phyloP scores from a whole-genome alignment of 2,113 vertebrate genomes.

The Chionis minor region DNA sequence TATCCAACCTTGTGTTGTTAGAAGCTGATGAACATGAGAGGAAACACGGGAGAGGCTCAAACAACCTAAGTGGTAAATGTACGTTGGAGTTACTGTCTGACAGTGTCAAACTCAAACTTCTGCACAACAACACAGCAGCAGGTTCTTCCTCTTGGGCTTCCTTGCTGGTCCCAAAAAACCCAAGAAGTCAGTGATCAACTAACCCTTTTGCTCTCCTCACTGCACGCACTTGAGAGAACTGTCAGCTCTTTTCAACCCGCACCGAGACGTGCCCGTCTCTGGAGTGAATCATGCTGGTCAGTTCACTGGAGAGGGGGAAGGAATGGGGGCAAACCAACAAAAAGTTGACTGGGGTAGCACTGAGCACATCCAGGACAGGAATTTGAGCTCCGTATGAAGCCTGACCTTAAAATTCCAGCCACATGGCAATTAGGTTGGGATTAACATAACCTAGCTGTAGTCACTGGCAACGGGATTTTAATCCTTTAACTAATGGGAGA shows the following conservation, averaged over 20 bases:
- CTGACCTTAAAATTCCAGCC: slow-evolving; percentile 38
- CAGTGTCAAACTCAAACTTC: neutral
- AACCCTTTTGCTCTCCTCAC: neutral
- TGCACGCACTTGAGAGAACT: neutral
- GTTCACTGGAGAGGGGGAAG: neutral
- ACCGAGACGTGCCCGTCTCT: neutral
- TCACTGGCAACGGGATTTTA: slow-evolving; percentile 20
- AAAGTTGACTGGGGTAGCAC: neutral
- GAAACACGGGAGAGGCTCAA: neutral
- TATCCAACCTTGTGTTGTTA: neutral
- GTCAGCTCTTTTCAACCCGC: neutral
- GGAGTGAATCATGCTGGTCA: neutral
- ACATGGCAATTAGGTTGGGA: slow-evolving; percentile 39
- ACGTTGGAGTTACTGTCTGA: neutral
- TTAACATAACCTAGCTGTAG: slow-evolving; percentile 29
- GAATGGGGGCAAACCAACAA: neutral
- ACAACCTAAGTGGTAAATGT: neutral
- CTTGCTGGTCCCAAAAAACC: neutral
- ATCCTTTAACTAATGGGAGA: slow-evolving; percentile 25
- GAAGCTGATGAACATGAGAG: neutral
- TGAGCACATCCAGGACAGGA: neutral
- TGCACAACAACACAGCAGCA: neutral
- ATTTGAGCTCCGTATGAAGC: neutral
- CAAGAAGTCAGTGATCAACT: neutral
- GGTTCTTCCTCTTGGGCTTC: neutral